Conservation (phyloP, 2,797 vertebrate species). For the Leuciscus waleckii region DNA sequence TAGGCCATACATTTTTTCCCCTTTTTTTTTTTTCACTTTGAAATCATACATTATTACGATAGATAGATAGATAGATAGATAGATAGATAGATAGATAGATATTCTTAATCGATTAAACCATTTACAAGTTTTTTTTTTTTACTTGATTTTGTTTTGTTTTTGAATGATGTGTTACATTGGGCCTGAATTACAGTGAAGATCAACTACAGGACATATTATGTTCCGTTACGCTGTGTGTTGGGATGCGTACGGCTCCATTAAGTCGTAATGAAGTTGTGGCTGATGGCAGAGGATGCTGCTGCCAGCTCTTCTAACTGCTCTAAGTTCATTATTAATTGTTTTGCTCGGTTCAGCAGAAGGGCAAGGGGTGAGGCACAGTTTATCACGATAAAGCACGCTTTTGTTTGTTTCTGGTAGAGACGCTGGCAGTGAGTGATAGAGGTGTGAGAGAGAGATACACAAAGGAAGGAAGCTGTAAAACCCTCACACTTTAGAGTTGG, state of each 20-base stretch:
- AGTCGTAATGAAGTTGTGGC: constrained; percentile 51
- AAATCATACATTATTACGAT: too few species aligned
- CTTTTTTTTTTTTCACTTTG: too few species aligned
- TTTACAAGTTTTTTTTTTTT: not conserved
- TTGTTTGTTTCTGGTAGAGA: constrained; percentile 32
- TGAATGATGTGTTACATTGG: not conserved
- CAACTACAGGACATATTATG: not conserved
- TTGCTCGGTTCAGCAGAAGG: constrained; percentile 54
- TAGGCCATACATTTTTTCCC: too few species aligned
- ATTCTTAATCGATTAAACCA: too few species aligned
- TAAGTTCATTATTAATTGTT: constrained; percentile 64
- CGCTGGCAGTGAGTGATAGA: constrained; percentile 14
- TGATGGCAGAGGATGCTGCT: constrained; percentile 41
- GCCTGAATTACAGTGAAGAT: not conserved
- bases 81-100: too few species aligned
- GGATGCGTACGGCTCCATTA: constrained; percentile 24
- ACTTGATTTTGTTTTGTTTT: not conserved
- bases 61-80: too few species aligned
- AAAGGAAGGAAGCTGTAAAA: constrained; percentile 25
- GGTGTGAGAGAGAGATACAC: constrained; percentile 16
- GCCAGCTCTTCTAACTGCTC: constrained; percentile 43
- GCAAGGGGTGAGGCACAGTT: constrained; percentile 52
- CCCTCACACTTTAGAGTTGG: not conserved
- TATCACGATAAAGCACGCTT: constrained; percentile 40
- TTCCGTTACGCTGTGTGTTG: constrained; percentile 4